Percentiles rank a stretch among this genome's conserved stretches.
phyloP scores from a whole-genome alignment of 2,888 invertebrate species.

The Cabera pusaria region DNA sequence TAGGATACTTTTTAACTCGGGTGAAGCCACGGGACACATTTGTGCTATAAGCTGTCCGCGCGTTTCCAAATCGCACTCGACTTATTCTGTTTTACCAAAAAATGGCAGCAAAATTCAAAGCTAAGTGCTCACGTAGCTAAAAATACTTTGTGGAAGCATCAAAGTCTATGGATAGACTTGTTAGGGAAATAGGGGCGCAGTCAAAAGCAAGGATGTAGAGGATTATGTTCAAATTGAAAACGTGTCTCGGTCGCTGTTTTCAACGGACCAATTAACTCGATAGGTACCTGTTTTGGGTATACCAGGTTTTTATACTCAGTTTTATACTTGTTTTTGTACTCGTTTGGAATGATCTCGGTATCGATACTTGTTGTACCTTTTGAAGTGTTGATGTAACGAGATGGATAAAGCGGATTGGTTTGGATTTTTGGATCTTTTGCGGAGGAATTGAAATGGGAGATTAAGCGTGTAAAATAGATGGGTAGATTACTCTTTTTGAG shows the following conservation, averaged over 20 bases:
- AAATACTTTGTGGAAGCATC: too few relatives aligned
- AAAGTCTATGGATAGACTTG: neutral
- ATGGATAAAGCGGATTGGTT: constrained; percentile 1
- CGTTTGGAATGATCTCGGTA: too few relatives aligned
- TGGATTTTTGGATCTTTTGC: constrained; percentile 1
- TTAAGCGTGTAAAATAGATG: too few relatives aligned
- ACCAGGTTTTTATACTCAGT: too few relatives aligned
- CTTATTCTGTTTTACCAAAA: too few relatives aligned
- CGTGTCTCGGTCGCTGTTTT: constrained; percentile 28
- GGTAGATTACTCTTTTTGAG: too few relatives aligned
- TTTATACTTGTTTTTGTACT: neutral
- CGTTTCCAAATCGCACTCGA: too few relatives aligned
- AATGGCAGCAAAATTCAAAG: too few relatives aligned
- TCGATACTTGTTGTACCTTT: neutral
- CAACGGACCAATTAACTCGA: constrained; percentile 27
- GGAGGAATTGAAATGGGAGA: neutral
- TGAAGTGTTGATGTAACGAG: constrained; percentile 5
- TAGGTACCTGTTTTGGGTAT: constrained; percentile 11
- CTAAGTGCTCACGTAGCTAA: too few relatives aligned
- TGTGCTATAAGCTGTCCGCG: too few relatives aligned
- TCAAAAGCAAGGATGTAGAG: constrained; percentile 27
- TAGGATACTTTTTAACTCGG: too few relatives aligned
- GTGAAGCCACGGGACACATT: too few relatives aligned
- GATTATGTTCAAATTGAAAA: constrained; percentile 34
- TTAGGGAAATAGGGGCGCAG: constrained; percentile 9